A percentile compares a stretch with the other conserved stretches of the same genome.
Conservation (phyloP, 2,888 invertebrate species). For the Napeogenes inachia region DNA sequence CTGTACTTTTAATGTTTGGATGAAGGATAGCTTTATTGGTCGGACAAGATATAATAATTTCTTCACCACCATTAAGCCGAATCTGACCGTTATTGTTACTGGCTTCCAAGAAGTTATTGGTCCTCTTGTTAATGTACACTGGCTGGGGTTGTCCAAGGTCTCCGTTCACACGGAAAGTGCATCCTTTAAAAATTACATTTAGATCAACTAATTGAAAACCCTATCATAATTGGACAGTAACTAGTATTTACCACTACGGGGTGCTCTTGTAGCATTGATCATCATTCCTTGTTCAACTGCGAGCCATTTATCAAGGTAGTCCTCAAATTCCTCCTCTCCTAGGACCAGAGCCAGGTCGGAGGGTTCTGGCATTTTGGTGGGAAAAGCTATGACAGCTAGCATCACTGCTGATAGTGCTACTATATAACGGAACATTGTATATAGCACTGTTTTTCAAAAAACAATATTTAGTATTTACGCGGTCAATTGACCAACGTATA, state of each 20-base stretch:
- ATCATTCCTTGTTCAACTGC: slow-evolving; percentile 47
- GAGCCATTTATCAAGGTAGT: slow-evolving; percentile 65
- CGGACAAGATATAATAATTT: slow-evolving; percentile 55
- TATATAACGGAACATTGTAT: slow-evolving; percentile 27
- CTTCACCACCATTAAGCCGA: slow-evolving; percentile 48
- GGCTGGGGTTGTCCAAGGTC: slow-evolving; percentile 79
- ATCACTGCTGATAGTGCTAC: slow-evolving; percentile 35
- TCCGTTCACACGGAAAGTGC: slow-evolving; percentile 64
- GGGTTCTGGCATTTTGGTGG: slow-evolving; percentile 49
- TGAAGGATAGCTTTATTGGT: slow-evolving; percentile 53
- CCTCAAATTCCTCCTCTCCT: slow-evolving; percentile 68
- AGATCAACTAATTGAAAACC: neutral
- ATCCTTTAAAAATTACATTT: slow-evolving; percentile 42
- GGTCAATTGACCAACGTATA: slow-evolving; percentile 3
- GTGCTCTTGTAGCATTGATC: slow-evolving; percentile 38
- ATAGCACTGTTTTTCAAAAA: neutral
- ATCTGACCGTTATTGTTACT: slow-evolving; percentile 55
- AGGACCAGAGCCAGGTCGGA: slow-evolving; percentile 54
- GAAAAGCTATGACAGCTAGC: slow-evolving; percentile 38
- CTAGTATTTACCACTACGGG: slow-evolving; percentile 46
- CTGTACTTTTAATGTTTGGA: slow-evolving; percentile 44
- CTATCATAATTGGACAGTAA: too few species aligned
- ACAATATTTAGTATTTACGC: neutral
- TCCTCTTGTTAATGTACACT: slow-evolving; percentile 63
- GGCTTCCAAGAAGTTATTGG: slow-evolving; percentile 49